Percentiles rank a stretch among this genome's conserved stretches.
Conservation (phyloP, 1,140 invertebrate genomes). For the Euglossa dilemma region DNA sequence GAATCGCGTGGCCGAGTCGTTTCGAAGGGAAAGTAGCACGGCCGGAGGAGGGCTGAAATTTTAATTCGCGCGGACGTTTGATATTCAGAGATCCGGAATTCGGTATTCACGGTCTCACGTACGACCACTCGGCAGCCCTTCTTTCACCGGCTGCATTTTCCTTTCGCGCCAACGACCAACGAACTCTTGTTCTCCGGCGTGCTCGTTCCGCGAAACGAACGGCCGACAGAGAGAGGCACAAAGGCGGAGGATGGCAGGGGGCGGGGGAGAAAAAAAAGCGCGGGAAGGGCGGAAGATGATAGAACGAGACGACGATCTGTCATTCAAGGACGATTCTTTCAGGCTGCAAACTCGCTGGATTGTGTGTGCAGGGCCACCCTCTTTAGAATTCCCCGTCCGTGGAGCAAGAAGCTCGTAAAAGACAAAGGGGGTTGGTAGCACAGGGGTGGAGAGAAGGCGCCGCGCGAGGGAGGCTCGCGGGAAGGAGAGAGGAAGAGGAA, state of each 20-base stretch:
- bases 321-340: constrained; percentile 71
- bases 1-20: not conserved
- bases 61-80: constrained; percentile 50
- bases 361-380: constrained; percentile 73
- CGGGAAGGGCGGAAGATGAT: constrained; percentile 8
- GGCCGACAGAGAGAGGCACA: not conserved
- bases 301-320: constrained; percentile 59
- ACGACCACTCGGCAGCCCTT: constrained; percentile 23
- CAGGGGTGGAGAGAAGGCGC: constrained; percentile 55
- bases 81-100: constrained; percentile 40
- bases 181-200: constrained; percentile 17
- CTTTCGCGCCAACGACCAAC: constrained; percentile 36
- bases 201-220: not conserved
- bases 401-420: constrained; percentile 70
- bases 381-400: constrained; percentile 75
- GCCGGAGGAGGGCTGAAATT: constrained; percentile 26
- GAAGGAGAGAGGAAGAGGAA: constrained; percentile 28
- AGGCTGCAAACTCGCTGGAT: constrained; percentile 73
- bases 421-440: constrained; percentile 67
- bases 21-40: constrained; percentile 32
- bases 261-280: not conserved
- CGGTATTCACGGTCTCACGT: constrained; percentile 44
- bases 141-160: constrained; percentile 56
- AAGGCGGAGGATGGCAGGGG: not conserved
- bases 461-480: constrained; percentile 14